These are phyloP conservation scores for Propithecus coquereli DNA, from an alignment of 2,113 vertebrate genomes.

Conservation along the genomic window DNA sequence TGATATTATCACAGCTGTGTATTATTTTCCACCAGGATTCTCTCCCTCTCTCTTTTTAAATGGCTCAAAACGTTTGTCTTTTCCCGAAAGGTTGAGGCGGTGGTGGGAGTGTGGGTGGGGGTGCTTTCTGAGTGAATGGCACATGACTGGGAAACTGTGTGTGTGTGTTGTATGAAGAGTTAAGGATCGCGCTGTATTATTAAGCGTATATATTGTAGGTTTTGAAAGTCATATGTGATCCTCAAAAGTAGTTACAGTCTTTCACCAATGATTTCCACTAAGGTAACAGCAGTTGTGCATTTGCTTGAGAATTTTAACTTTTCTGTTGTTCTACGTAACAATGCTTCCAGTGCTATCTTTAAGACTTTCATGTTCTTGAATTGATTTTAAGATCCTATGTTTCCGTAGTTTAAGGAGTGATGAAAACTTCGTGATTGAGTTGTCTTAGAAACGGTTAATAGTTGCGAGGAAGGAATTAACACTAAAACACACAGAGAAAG, in stretches of 20 bases:
- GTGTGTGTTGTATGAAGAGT: background rate
- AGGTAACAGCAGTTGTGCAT: background rate
- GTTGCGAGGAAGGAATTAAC: background rate
- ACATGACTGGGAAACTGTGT: constrained; percentile 54
- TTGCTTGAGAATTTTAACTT: constrained; percentile 6
- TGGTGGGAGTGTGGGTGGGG: constrained; percentile 26
- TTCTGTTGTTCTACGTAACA: background rate
- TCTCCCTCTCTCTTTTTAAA: constrained; percentile 57
- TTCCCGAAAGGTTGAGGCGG: constrained; percentile 65
- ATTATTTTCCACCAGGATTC: constrained; percentile 83
- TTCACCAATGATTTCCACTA: constrained; percentile 20
- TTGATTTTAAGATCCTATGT: background rate
- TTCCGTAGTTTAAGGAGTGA: background rate
- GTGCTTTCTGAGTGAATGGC: constrained; percentile 63
- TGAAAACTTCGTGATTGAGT: background rate
- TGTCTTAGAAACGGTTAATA: constrained; percentile 5
- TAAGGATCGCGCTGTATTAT: background rate
- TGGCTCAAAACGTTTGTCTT: constrained; percentile 74
- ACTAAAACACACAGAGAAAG: background rate
- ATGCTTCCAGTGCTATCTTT: background rate
- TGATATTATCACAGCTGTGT: constrained; percentile 88
- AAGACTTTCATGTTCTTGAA: background rate
- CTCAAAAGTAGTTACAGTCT: background rate
- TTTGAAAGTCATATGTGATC: background rate
- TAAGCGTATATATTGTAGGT: constrained; percentile 36